phyloP scores from a whole-genome alignment of 2,888 invertebrate genomes.

The Apamea monoglypha region DNA sequence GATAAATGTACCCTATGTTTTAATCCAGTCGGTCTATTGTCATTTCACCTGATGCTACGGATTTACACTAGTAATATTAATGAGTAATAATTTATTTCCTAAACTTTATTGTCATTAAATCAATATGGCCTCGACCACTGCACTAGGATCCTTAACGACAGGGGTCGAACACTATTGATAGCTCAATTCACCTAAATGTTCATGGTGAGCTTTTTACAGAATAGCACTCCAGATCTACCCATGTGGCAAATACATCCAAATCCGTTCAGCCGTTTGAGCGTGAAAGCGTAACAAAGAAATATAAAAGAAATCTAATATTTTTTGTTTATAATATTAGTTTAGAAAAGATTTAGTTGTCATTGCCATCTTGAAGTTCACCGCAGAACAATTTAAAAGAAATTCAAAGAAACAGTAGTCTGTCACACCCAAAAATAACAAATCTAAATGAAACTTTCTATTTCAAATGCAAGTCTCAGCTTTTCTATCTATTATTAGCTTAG shows the following conservation, averaged over 20 bases:
- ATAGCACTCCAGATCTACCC: background rate
- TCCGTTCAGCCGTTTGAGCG: background rate
- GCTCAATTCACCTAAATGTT: too few relatives aligned
- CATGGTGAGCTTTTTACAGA: too few relatives aligned
- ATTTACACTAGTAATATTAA: too few relatives aligned
- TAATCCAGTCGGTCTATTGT: too few relatives aligned
- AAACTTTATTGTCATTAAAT: too few relatives aligned
- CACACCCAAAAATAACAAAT: background rate
- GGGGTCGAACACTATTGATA: too few relatives aligned
- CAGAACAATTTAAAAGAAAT: background rate
- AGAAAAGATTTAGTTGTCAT: too few relatives aligned
- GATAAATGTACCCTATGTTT: background rate
- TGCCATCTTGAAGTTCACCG: background rate
- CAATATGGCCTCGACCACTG: too few relatives aligned
- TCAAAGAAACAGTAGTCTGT: background rate
- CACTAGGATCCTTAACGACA: too few relatives aligned
- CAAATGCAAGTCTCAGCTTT: background rate
- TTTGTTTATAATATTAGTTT: too few relatives aligned
- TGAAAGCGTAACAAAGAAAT: background rate
- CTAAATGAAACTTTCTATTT: background rate
- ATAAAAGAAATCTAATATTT: background rate
- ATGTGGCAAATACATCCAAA: background rate
- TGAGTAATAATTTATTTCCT: too few relatives aligned
- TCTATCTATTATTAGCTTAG: background rate
- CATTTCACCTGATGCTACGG: too few relatives aligned